Base-by-base conservation (phyloP, 2,888 invertebrate genomes). In the Flexamia atlantica region DNA sequence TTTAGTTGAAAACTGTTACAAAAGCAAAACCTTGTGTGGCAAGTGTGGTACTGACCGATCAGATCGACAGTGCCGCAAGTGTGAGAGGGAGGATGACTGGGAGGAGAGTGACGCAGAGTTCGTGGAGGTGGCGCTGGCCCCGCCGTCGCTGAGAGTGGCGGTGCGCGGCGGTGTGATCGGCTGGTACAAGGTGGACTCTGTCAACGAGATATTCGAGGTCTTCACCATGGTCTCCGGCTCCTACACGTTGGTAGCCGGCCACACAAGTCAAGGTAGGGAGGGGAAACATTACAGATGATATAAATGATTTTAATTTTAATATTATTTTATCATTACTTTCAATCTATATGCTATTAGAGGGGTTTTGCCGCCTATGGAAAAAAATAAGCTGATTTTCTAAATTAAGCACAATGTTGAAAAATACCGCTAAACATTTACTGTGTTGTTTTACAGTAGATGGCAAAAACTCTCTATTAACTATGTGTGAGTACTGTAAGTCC, bases 241-340 rank as follows among this genome's bases (percentile, higher is more conserved):
- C 9, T 95, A 93, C 87, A 91, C 92, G 86, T 88, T 96, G 0
- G 92, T 95, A 2, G 94, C 94, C 25, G 96, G 96, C 40, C 95
- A 95, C 88, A 96, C 95, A 0, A 95, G 94, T 30, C 30, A 5
- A 32, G 68, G 68, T 68, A 28, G 32, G 60, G 28, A 36, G n/a
- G n/a, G n/a, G n/a, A n/a, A n/a, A n/a, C n/a, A n/a, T n/a, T n/a
- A n/a, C n/a, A n/a, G n/a, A n/a, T n/a, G n/a, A n/a, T n/a, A n/a
- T n/a, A n/a, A n/a, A n/a, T n/a, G n/a, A n/a, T n/a, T n/a, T n/a
- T n/a, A n/a, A n/a, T n/a, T n/a, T n/a, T n/a, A n/a, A n/a, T n/a
- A n/a, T n/a, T n/a, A n/a, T n/a, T n/a, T n/a, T n/a, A n/a, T n/a
- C n/a, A n/a, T n/a, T n/a, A n/a, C n/a, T n/a, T n/a, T n/a, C n/a